Conservation (phyloP, 37 sponge, comb jelly and placozoan genomes). For the Haliclona indistincta region DNA sequence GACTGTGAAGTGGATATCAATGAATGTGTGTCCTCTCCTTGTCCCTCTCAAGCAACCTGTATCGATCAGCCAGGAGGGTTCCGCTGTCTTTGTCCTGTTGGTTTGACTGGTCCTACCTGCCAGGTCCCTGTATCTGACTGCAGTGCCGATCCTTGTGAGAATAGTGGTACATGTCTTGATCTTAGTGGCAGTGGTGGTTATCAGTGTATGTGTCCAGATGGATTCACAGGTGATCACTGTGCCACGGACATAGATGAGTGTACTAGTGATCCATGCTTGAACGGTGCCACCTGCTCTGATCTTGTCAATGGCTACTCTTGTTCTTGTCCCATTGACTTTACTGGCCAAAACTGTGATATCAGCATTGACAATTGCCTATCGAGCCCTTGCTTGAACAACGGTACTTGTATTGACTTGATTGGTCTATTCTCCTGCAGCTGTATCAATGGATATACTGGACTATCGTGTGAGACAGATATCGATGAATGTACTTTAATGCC, state of each 20-base stretch:
- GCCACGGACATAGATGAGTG: slow-evolving; percentile 63
- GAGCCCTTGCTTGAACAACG: slow-evolving; percentile 31
- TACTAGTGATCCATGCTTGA: slow-evolving; percentile 24
- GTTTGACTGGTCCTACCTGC: slow-evolving; percentile 49
- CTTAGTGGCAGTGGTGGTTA: slow-evolving; percentile 1
- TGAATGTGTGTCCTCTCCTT: slow-evolving; percentile 43
- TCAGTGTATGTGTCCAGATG: slow-evolving; percentile 47
- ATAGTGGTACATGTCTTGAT: slow-evolving; percentile 53
- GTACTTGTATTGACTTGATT: slow-evolving; percentile 28
- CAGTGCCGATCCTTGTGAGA: slow-evolving; percentile 21
- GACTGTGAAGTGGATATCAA: slow-evolving; percentile 54
- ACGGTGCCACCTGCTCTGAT: slow-evolving; percentile 52
- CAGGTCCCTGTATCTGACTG: slow-evolving; percentile 34
- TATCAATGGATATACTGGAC: slow-evolving; percentile 48
- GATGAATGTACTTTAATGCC: slow-evolving; percentile 36
- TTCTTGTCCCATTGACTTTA: slow-evolving; percentile 52
- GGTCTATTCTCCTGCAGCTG: slow-evolving; percentile 42
- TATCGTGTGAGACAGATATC: slow-evolving; percentile 36
- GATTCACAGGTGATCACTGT: slow-evolving; percentile 57
- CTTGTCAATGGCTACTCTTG: slow-evolving; percentile 23
- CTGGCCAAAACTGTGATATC: slow-evolving; percentile 44
- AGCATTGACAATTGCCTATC: slow-evolving; percentile 53
- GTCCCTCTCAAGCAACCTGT: slow-evolving; percentile 40
- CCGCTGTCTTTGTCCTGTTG: slow-evolving; percentile 41
- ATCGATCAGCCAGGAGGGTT: slow-evolving; percentile 29